These are phyloP conservation scores for Callyntrura sp. DNA, from an alignment of 2,888 invertebrate genomes.

Conservation along the genomic window DNA sequence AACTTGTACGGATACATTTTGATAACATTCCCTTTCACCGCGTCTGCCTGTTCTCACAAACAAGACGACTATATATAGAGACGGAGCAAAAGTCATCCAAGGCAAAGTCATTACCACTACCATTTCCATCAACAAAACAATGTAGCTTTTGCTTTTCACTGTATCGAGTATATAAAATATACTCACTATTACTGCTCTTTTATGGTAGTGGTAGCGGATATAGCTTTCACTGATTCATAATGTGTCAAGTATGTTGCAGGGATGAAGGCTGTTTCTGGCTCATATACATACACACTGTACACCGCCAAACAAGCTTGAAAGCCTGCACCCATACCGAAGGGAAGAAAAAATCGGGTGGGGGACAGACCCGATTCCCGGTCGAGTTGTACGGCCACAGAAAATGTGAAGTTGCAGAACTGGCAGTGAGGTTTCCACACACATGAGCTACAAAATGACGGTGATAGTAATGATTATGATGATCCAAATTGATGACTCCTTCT, in stretches of 20 bases:
- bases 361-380: slow-evolving; percentile 57
- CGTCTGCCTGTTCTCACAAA: not conserved
- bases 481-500: slow-evolving; percentile 60
- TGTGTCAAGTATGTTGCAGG: slow-evolving; percentile 51
- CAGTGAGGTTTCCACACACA: not conserved
- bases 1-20: slow-evolving; percentile 41
- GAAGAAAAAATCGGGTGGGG: slow-evolving; percentile 53
- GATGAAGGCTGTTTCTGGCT: slow-evolving; percentile 4
- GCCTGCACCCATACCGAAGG: slow-evolving; percentile 49
- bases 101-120: slow-evolving; percentile 79
- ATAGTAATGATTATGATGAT: slow-evolving; percentile 49
- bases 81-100: slow-evolving; percentile 74
- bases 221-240: slow-evolving; percentile 75
- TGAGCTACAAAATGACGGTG: slow-evolving; percentile 67
- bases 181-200: slow-evolving; percentile 30
- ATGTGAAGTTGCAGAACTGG: slow-evolving; percentile 5
- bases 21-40: slow-evolving; percentile 57
- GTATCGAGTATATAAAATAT: slow-evolving; percentile 28
- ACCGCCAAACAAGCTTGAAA: not conserved
- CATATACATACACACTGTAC: not conserved
- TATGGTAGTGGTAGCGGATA: slow-evolving; percentile 38
- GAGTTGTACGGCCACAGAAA: slow-evolving; percentile 39
- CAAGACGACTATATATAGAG: slow-evolving; percentile 36
- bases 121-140: slow-evolving; percentile 64
- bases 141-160: slow-evolving; percentile 62